phyloP scores from a whole-genome alignment of 2,888 invertebrate genomes.

The Abrostola triplasia region DNA sequence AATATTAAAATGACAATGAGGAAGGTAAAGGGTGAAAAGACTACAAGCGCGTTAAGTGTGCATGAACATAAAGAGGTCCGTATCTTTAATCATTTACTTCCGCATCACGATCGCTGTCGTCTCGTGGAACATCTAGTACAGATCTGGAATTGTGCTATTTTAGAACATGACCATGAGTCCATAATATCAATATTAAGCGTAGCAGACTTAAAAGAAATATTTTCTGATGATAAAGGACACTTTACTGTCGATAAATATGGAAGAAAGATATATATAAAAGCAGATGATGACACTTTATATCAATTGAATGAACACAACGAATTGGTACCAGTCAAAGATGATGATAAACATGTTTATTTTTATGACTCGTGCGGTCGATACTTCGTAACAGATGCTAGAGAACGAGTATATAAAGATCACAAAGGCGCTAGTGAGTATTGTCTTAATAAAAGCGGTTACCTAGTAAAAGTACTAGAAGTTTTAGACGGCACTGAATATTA shows the following conservation, averaged over 20 bases:
- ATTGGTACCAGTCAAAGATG: conserved; percentile 57
- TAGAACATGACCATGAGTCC: conserved; percentile 42
- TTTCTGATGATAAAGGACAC: conserved; percentile 56
- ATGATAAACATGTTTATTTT: conserved; percentile 59
- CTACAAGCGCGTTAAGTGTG: conserved; percentile 1
- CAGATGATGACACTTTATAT: conserved; percentile 46
- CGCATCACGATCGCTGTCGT: conserved; percentile 54
- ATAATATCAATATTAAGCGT: conserved; percentile 62
- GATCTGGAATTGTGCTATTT: conserved; percentile 58
- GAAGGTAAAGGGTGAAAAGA: conserved; percentile 41
- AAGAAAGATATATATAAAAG: conserved; percentile 59
- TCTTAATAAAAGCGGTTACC: conserved; percentile 43
- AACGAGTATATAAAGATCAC: conserved; percentile 58
- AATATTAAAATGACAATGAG: conserved; percentile 56
- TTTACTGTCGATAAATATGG: conserved; percentile 61
- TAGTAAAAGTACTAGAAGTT: conserved; percentile 57
- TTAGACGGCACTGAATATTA: conserved; percentile 53
- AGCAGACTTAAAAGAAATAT: conserved; percentile 55
- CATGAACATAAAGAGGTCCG: conserved; percentile 23
- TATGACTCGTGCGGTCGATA: conserved; percentile 66
- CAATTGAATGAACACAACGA: conserved; percentile 59
- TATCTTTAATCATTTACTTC: conserved; percentile 65
- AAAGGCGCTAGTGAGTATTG: conserved; percentile 59
- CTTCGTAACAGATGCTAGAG: conserved; percentile 46
- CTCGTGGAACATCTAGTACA: conserved; percentile 59